Conservation (phyloP, 2,888 invertebrate genomes). For the Anorthoa munda region DNA sequence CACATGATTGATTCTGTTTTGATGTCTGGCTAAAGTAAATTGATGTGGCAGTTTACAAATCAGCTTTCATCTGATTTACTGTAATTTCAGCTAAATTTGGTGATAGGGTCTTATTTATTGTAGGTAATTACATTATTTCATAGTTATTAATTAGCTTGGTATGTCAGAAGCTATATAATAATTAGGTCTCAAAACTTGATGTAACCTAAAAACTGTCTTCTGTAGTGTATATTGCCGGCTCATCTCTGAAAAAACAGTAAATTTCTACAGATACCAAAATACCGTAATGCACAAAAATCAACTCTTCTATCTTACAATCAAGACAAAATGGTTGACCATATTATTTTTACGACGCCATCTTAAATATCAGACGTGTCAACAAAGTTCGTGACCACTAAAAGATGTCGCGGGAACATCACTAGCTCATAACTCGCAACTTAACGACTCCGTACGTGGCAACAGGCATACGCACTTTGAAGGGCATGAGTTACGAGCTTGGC, state of each 20-base stretch:
- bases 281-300: neutral
- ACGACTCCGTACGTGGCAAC: conserved; percentile 66
- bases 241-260: neutral
- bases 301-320: neutral
- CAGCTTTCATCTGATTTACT: conserved; percentile 28
- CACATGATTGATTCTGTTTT: conserved; percentile 54
- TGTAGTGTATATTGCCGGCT: neutral
- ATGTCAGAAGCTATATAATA: neutral
- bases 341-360: neutral
- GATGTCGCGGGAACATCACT: conserved; percentile 37
- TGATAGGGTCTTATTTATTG: neutral
- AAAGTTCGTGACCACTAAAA: conserved; percentile 27
- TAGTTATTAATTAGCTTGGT: neutral
- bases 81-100: neutral
- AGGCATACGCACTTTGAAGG: conserved; percentile 75
- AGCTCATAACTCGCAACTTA: conserved; percentile 65
- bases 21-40: conserved; percentile 35
- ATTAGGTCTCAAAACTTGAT: neutral
- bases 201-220: neutral
- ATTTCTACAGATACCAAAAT: neutral
- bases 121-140: neutral
- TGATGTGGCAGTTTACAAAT: conserved; percentile 38
- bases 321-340: neutral
- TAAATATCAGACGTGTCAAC: conserved; percentile 6
- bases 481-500: conserved; percentile 63